Conservation (phyloP, 2,888 invertebrate species). For the Entomobrya multifasciata region DNA sequence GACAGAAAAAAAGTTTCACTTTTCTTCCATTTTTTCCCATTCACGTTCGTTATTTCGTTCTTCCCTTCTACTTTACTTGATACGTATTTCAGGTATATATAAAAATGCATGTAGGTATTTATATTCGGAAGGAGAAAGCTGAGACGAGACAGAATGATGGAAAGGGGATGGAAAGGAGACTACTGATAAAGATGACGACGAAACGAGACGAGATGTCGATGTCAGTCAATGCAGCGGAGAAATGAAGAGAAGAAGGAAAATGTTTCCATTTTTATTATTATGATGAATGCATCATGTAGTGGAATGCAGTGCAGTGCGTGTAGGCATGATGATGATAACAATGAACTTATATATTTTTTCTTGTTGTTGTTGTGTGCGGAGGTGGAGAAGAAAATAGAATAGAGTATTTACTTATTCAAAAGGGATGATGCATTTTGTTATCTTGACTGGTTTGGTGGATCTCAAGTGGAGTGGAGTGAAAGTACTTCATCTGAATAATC, state of each 20-base stretch:
- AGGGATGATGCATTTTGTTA: conserved; percentile 40
- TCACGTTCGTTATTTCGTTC: conserved; percentile 23
- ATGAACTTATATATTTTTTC: background rate
- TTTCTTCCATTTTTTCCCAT: conserved; percentile 7
- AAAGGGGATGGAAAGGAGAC: background rate
- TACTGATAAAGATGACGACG: conserved; percentile 11
- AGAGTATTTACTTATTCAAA: background rate
- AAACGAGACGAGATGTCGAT: conserved; percentile 19
- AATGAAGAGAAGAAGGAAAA: background rate
- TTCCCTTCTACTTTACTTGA: conserved; percentile 18
- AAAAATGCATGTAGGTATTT: background rate
- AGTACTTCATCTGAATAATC: conserved; percentile 68
- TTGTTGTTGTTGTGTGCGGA: background rate
- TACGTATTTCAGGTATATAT: background rate
- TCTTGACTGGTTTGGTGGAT: background rate
- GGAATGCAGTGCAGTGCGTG: conserved; percentile 27
- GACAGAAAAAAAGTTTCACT: conserved; percentile 36
- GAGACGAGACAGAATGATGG: background rate
- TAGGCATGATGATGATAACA: background rate
- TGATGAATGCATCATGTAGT: conserved; percentile 51
- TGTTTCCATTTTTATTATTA: conserved; percentile 57
- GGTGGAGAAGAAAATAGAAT: background rate
- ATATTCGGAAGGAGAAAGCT: background rate
- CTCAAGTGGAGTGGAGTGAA: conserved; percentile 38
- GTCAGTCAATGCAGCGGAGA: conserved; percentile 24